These are phyloP conservation scores for Chymomyza amoena DNA, from an alignment of 2,888 invertebrate species.

Conservation along the genomic window DNA sequence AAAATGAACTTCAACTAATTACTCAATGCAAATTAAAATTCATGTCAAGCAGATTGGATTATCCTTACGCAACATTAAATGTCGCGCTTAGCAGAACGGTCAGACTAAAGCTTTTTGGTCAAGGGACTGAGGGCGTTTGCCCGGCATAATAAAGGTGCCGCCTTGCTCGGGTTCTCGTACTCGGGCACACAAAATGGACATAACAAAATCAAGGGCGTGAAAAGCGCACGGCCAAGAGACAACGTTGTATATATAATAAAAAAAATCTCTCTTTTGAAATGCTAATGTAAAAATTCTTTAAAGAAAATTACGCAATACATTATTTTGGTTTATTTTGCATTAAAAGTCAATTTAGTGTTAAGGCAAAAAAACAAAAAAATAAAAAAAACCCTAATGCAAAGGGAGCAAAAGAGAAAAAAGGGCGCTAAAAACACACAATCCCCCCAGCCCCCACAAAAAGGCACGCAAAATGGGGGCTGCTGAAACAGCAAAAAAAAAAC, in stretches of 20 bases:
- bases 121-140: neutral
- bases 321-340: slow-evolving; percentile 75
- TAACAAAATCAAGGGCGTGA: slow-evolving; percentile 48
- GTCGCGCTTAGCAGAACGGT: slow-evolving; percentile 58
- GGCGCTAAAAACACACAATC: slow-evolving; percentile 14
- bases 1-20: slow-evolving; percentile 70
- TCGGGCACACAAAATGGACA: slow-evolving; percentile 45
- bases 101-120: slow-evolving; percentile 13
- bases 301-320: slow-evolving; percentile 74
- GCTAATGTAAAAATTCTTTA: slow-evolving; percentile 74
- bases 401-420: slow-evolving; percentile 34
- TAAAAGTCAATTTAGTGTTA: slow-evolving; percentile 75
- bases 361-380: slow-evolving; percentile 33
- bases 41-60: slow-evolving; percentile 75
- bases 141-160: slow-evolving; percentile 43
- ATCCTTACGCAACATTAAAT: slow-evolving; percentile 74
- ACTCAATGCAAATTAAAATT: slow-evolving; percentile 75
- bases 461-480: neutral
- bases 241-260: slow-evolving; percentile 36
- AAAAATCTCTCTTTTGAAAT: slow-evolving; percentile 72
- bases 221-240: slow-evolving; percentile 15
- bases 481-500: slow-evolving; percentile 21
- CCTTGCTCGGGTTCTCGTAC: slow-evolving; percentile 18
- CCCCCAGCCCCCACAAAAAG: neutral
- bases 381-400: slow-evolving; percentile 13